These are phyloP conservation scores for Gymnoscopelus microlampas DNA, from an alignment of 2,797 vertebrate species.

Conservation along the genomic window DNA sequence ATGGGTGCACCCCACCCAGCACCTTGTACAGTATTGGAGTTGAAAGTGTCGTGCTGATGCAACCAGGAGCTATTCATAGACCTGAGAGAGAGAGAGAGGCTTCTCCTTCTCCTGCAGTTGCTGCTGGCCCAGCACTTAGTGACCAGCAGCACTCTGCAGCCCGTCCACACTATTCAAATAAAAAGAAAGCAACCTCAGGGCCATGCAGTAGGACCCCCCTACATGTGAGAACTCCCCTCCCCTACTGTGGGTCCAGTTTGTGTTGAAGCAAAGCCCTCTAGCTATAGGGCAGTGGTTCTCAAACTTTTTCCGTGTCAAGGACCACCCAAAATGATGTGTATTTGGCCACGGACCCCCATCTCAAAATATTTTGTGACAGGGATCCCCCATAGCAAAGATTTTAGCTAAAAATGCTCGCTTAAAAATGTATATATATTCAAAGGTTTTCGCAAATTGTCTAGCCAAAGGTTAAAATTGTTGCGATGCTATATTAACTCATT, in stretches of 20 bases:
- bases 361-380: too few relatives aligned
- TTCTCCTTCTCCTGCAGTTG: slow-evolving; percentile 29
- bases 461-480: too few relatives aligned
- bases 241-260: slow-evolving; percentile 46
- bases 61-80: slow-evolving; percentile 68
- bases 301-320: too few relatives aligned
- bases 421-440: too few relatives aligned
- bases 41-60: slow-evolving; percentile 58
- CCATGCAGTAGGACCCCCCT: slow-evolving; percentile 60
- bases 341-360: too few relatives aligned
- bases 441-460: too few relatives aligned
- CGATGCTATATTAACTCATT: too few relatives aligned
- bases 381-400: too few relatives aligned
- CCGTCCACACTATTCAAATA: slow-evolving; percentile 44
- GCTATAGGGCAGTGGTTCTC: neutral
- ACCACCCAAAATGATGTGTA: too few relatives aligned
- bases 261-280: slow-evolving; percentile 50
- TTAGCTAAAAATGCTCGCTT: too few relatives aligned
- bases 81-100: too few relatives aligned
- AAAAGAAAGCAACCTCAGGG: slow-evolving; percentile 49
- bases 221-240: slow-evolving; percentile 59
- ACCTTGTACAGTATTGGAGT: slow-evolving; percentile 30
- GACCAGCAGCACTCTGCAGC: slow-evolving; percentile 64
- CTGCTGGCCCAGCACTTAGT: slow-evolving; percentile 66
- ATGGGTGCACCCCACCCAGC: too few relatives aligned